Percentiles rank a stretch among this genome's conserved stretches.
These are phyloP conservation scores for Volucella inanis DNA, from an alignment of 2,888 invertebrate genomes.

Conservation along the genomic window DNA sequence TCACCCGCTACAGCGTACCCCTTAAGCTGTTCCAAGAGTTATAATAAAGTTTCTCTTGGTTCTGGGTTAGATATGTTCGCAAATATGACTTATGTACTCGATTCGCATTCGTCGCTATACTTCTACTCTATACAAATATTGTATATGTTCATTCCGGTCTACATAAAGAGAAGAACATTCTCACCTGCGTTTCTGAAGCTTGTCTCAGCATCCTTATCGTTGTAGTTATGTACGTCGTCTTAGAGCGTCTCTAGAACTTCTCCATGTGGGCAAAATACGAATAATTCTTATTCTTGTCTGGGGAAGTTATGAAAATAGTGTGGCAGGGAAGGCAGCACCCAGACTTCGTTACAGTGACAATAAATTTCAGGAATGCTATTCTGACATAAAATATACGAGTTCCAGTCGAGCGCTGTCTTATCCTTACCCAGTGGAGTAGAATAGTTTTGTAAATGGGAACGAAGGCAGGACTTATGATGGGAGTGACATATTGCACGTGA, in stretches of 20 bases:
- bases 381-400: conserved; percentile 50
- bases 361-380: conserved; percentile 53
- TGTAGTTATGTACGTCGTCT: conserved; percentile 18
- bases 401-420: background rate
- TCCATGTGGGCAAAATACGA: conserved; percentile 52
- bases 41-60: conserved; percentile 37
- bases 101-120: conserved; percentile 1
- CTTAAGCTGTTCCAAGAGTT: conserved; percentile 1
- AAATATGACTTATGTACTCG: conserved; percentile 69
- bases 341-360: conserved; percentile 48
- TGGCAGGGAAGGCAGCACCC: background rate
- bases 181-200: conserved; percentile 64
- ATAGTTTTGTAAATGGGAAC: background rate
- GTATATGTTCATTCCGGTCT: conserved; percentile 34
- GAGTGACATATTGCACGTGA: conserved; percentile 49
- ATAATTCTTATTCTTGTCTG: conserved; percentile 53
- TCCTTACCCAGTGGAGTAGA: background rate
- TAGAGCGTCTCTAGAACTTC: conserved; percentile 37
- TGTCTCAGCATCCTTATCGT: conserved; percentile 31
- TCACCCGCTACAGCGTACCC: background rate
- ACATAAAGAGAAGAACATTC: conserved; percentile 54
- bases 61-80: conserved; percentile 46
- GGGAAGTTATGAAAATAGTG: conserved; percentile 26
- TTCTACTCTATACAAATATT: no score
- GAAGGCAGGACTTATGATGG: background rate